Evolutionary conservation across 30 jellyfish, hydroid and myxozoan genomes (phyloP), one percentile per base, ranked within the genome.

Genomic region (Mastigias papua): DNA sequence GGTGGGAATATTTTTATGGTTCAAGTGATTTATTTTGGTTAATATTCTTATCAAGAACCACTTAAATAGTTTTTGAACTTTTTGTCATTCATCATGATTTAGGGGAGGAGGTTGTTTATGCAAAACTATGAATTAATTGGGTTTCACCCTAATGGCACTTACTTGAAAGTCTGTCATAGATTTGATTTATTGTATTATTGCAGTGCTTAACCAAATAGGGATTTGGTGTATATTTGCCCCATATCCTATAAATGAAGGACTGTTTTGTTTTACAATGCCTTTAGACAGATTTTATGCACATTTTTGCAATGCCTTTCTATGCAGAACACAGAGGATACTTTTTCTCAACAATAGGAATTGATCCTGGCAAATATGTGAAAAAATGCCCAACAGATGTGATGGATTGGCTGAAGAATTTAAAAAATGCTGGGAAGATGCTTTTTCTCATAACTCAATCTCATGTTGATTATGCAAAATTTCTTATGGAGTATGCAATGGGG

Each of bases 401-500:
- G 11, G 48, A 71, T 0, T 95, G 99, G 99, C 26, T 95, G 48
- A 71, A 61, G 68, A 65, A 37, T 16, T 50, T 95, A 22, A 74
- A 81, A 49, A 54, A 81, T 49, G 85, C 92, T 32, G 99, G 99
- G 31, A 95, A 95, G 82, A 33, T 89, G 0, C 60, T 82, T 2
- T 86, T 84, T 61, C 90, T 95, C 34, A 58, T 95, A 37, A 95
- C 99, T 21, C 94, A 86, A 62, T 95, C 99, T 0, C 92, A 75
- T 68, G 86, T 61, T n/a, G 97, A 87, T 54, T 95, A 42, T 34
- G 86, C 97, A 34, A 66, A 60, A 27, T 90, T 89, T 68, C 70
- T 95, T 6, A 95, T 95, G 99, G 46, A 84, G 26, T 90, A 63
- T 87, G 95, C 99, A 29, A 13, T 95, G 19, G 98, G 99, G 99